phyloP scores from a whole-genome alignment of 2,888 invertebrate genomes.

The Cryptophagus acutangulus region DNA sequence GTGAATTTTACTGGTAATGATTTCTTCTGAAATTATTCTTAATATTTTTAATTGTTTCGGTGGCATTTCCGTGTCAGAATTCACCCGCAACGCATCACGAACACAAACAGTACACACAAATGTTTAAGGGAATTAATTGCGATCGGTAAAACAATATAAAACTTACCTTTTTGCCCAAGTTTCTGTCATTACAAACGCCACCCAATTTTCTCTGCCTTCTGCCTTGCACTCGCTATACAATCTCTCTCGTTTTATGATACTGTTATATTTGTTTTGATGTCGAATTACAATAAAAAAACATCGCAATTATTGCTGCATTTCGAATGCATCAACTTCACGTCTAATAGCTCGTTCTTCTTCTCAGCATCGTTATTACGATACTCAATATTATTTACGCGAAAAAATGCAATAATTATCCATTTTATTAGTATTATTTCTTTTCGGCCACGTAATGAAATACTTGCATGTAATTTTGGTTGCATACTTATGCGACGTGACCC shows the following conservation, averaged over 20 bases:
- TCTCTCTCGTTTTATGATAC: constrained; percentile 28
- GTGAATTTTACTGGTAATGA: constrained; percentile 40
- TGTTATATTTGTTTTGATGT: constrained; percentile 37
- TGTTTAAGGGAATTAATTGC: background rate
- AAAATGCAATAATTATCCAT: constrained; percentile 1
- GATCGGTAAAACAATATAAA: constrained; percentile 42
- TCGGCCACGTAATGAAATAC: constrained; percentile 37
- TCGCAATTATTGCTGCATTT: no score
- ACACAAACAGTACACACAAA: background rate
- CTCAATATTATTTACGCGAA: no score
- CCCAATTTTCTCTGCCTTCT: constrained; percentile 68
- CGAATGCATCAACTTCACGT: no score
- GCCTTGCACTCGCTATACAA: constrained; percentile 32
- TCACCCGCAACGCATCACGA: no score
- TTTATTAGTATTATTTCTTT: constrained; percentile 6
- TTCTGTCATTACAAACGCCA: constrained; percentile 75
- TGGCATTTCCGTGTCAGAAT: background rate
- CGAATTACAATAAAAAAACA: no score
- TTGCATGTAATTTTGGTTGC: constrained; percentile 33
- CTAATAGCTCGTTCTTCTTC: no score
- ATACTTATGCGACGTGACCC: no score
- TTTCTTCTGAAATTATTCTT: constrained; percentile 23
- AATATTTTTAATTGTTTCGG: constrained; percentile 4
- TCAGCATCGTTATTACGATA: no score
- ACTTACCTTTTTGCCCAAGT: constrained; percentile 71